phyloP scores from a whole-genome alignment of 2,797 vertebrate species.

The Hybognathus amarus region DNA sequence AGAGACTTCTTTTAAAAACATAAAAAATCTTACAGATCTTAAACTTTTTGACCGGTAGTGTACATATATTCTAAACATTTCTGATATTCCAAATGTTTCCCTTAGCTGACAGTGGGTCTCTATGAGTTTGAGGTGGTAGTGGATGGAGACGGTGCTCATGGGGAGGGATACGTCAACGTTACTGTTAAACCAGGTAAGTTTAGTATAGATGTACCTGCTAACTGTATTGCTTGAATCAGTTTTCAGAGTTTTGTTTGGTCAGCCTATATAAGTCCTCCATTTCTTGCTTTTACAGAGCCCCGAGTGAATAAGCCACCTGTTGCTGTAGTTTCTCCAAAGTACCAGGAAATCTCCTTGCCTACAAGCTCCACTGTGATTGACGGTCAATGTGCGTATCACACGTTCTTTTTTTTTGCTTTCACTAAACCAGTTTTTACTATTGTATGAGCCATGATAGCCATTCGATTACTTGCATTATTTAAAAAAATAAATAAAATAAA shows the following conservation, averaged over 20 bases:
- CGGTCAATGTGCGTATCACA: slow-evolving; percentile 90
- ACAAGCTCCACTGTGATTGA: slow-evolving; percentile 97
- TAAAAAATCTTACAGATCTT: too few relatives aligned
- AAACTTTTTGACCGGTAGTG: too few relatives aligned
- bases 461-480: neutral
- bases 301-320: slow-evolving; percentile 92
- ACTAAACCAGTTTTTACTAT: neutral
- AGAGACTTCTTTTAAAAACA: too few relatives aligned
- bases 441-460: neutral
- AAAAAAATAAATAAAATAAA: neutral
- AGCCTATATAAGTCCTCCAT: neutral
- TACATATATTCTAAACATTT: neutral
- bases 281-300: slow-evolving; percentile 79
- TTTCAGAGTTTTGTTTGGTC: neutral
- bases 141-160: slow-evolving; percentile 82
- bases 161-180: slow-evolving; percentile 94
- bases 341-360: slow-evolving; percentile 94
- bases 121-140: slow-evolving; percentile 94
- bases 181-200: slow-evolving; percentile 92
- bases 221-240: neutral
- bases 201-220: neutral
- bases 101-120: slow-evolving; percentile 92
- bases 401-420: neutral
- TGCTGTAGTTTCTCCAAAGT: slow-evolving; percentile 92
- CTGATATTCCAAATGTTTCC: slow-evolving; percentile 4